phyloP scores from a whole-genome alignment of 2,888 invertebrate genomes.

The Tetheella fluctuosa region DNA sequence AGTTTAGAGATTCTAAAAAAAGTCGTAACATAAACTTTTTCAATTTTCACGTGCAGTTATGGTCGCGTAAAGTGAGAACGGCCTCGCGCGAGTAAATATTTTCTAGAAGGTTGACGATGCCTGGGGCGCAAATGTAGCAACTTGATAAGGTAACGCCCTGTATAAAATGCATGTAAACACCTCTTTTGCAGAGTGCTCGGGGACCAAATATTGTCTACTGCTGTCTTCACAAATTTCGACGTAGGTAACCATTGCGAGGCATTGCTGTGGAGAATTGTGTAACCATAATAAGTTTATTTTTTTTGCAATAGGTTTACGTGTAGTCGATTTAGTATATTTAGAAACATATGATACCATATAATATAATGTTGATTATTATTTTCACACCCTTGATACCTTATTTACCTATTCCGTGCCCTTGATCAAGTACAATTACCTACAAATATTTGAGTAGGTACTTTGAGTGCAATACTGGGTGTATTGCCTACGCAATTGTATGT shows the following conservation, averaged over 20 bases:
- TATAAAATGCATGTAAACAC: slow-evolving; percentile 80
- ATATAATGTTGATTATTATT: no score
- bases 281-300: neutral
- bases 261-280: neutral
- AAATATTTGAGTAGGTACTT: no score
- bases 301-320: neutral
- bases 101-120: slow-evolving; percentile 73
- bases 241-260: slow-evolving; percentile 19
- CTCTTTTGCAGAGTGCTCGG: slow-evolving; percentile 56
- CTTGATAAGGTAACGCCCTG: slow-evolving; percentile 69
- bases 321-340: neutral
- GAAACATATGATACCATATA: no score
- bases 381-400: no score
- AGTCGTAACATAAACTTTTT: slow-evolving; percentile 81
- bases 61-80: slow-evolving; percentile 71
- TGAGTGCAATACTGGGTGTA: no score
- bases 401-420: no score
- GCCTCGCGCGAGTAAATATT: slow-evolving; percentile 67
- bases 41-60: slow-evolving; percentile 81
- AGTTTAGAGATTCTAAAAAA: slow-evolving; percentile 70
- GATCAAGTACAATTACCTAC: no score
- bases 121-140: slow-evolving; percentile 66
- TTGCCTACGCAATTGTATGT: no score
- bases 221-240: slow-evolving; percentile 57
- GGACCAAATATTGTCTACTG: slow-evolving; percentile 64